Evolutionary conservation across 2,888 invertebrate genomes (phyloP).

Genomic region (Stomorhina lunata): DNA sequence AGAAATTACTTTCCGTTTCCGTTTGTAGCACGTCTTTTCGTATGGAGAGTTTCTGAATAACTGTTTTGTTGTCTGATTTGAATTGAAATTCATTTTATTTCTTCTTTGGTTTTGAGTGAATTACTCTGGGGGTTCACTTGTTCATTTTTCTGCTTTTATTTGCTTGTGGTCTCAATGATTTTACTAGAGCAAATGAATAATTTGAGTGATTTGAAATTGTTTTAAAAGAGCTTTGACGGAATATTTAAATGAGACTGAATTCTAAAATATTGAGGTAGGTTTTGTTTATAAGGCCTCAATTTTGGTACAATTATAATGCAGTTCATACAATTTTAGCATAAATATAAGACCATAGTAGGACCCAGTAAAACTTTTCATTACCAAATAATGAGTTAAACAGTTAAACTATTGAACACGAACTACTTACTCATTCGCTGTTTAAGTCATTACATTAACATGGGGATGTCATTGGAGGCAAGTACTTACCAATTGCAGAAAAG

Average conservation of each 20-base stretch:
- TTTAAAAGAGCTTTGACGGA: constrained; percentile 5
- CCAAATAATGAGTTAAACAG: too few relatives aligned
- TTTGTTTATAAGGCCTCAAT: too few relatives aligned
- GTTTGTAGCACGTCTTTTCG: constrained; percentile 30
- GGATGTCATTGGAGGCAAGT: too few relatives aligned
- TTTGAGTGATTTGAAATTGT: constrained; percentile 29
- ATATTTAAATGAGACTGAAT: neutral
- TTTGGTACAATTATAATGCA: too few relatives aligned
- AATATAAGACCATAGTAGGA: too few relatives aligned
- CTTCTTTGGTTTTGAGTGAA: constrained; percentile 46
- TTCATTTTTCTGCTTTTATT: constrained; percentile 18
- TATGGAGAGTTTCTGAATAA: constrained; percentile 42
- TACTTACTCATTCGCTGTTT: too few relatives aligned
- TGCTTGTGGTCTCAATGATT: neutral
- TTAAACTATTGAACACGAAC: too few relatives aligned
- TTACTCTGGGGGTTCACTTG: neutral
- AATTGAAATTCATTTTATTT: constrained; percentile 49
- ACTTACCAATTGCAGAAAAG: too few relatives aligned
- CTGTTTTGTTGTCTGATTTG: constrained; percentile 34
- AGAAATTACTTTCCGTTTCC: neutral
- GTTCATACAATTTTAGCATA: too few relatives aligned
- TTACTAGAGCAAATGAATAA: constrained; percentile 10
- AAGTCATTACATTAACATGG: too few relatives aligned
- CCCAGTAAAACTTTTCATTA: too few relatives aligned
- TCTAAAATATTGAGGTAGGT: neutral